A percentile compares a stretch with the other conserved stretches of the same genome.
Conservation (phyloP, 2,797 vertebrate genomes). For the Hoplostethus mediterraneus region DNA sequence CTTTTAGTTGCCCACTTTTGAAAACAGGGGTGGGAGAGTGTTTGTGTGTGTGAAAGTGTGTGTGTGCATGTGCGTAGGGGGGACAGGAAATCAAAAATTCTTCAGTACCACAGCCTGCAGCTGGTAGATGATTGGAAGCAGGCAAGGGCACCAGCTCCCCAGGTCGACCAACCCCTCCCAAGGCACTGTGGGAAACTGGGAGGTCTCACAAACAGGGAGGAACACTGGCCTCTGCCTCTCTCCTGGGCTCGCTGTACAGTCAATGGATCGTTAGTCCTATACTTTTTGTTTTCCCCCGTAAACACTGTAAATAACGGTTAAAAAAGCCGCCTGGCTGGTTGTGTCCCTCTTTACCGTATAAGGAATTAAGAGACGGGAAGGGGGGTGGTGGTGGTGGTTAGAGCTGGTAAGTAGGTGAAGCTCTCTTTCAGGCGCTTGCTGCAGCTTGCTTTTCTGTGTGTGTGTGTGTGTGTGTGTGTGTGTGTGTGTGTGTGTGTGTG, state of each 20-base stretch:
- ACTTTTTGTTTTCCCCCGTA: slow-evolving; percentile 33
- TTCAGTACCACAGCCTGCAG: slow-evolving; percentile 78
- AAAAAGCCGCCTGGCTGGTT: slow-evolving; percentile 12
- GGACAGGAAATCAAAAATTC: slow-evolving; percentile 82
- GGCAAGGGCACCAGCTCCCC: slow-evolving; percentile 75
- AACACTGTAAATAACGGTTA: slow-evolving; percentile 35
- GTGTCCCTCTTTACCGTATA: slow-evolving; percentile 32
- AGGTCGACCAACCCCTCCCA: slow-evolving; percentile 65
- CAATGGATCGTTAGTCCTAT: slow-evolving; percentile 17
- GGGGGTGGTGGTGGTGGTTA: slow-evolving; percentile 13
- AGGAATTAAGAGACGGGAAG: slow-evolving; percentile 8
- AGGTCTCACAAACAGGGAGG: slow-evolving; percentile 46
- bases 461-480: slow-evolving; percentile 20
- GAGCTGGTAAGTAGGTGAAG: slow-evolving; percentile 37
- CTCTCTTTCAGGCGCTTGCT: slow-evolving; percentile 36
- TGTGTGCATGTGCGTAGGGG: slow-evolving; percentile 19
- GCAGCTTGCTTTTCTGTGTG: slow-evolving; percentile 36
- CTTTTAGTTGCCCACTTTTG: slow-evolving; percentile 60
- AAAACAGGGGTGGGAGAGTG: slow-evolving; percentile 43
- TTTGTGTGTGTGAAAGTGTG: slow-evolving; percentile 27
- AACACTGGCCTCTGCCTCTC: not conserved
- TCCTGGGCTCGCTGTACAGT: slow-evolving; percentile 2
- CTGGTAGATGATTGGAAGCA: slow-evolving; percentile 84
- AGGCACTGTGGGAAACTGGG: slow-evolving; percentile 64
- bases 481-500: slow-evolving; percentile 15